phyloP scores from a whole-genome alignment of 1,140 invertebrate genomes.

The Drosophila takahashii region DNA sequence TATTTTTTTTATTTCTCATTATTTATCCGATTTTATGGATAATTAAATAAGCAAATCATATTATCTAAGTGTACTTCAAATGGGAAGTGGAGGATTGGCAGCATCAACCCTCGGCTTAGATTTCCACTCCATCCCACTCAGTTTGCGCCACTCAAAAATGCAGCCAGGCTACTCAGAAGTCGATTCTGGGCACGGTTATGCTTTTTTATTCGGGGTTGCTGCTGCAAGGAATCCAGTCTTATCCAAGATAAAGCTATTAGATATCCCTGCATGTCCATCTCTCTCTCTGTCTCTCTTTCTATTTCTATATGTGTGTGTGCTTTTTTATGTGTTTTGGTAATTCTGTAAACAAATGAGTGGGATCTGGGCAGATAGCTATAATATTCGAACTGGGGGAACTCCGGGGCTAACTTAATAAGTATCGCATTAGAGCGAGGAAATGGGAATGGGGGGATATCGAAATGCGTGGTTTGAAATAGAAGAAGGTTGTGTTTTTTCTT shows the following conservation, averaged over 20 bases:
- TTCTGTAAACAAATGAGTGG: constrained; percentile 74
- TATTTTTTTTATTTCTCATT: no score
- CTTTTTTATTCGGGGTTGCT: constrained; percentile 31
- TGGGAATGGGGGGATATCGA: neutral
- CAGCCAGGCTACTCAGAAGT: constrained; percentile 71
- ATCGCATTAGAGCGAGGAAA: constrained; percentile 58
- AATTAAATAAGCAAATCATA: neutral
- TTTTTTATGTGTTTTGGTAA: constrained; percentile 28
- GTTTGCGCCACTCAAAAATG: constrained; percentile 63
- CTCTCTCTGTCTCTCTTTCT: no score
- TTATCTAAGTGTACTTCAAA: constrained; percentile 1
- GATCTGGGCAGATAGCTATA: constrained; percentile 29
- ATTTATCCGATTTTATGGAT: no score
- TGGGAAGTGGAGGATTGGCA: constrained; percentile 1
- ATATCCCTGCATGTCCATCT: constrained; percentile 31
- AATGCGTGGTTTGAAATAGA: constrained; percentile 2
- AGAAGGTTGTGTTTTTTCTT: constrained; percentile 3
- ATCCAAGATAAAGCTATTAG: constrained; percentile 50
- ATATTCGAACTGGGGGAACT: constrained; percentile 12
- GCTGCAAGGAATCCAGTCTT: constrained; percentile 10
- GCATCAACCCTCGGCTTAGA: constrained; percentile 50
- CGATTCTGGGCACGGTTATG: constrained; percentile 12
- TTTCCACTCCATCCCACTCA: constrained; percentile 9
- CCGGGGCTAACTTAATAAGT: constrained; percentile 70
- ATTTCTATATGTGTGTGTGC: constrained; percentile 9